A percentile compares a stretch with the other conserved stretches of the same genome.
phyloP scores from a whole-genome alignment of 2,113 vertebrate genomes.

The Gavialis gangeticus region DNA sequence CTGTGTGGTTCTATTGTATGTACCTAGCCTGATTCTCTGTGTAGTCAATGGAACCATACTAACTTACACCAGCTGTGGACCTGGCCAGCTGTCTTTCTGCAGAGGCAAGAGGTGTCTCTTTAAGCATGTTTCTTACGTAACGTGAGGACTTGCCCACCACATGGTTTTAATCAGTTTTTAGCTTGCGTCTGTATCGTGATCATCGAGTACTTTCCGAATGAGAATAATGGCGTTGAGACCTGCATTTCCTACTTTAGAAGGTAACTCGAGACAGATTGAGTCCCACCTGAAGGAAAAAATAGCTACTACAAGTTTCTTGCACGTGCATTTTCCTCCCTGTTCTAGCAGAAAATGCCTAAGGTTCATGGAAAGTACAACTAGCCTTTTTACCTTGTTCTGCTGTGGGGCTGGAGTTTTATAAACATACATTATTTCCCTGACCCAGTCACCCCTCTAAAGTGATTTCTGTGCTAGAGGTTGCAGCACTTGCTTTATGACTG shows the following conservation, averaged over 20 bases:
- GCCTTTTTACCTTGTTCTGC: neutral
- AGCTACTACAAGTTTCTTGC: neutral
- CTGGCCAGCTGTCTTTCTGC: neutral
- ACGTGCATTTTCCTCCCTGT: neutral
- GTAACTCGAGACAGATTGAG: neutral
- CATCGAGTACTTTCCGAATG: neutral
- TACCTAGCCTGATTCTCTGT: neutral
- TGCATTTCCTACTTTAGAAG: neutral
- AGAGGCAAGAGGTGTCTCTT: neutral
- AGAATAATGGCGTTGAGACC: neutral
- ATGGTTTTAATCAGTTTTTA: neutral
- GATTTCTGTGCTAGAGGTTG: neutral
- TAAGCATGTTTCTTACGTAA: neutral
- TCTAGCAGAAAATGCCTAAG: neutral
- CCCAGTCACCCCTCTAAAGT: neutral
- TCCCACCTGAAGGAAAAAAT: neutral
- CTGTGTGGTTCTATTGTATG: slow-evolving; percentile 1
- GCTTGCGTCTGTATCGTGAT: neutral
- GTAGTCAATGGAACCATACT: slow-evolving; percentile 12
- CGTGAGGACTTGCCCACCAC: neutral
- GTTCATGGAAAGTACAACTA: neutral
- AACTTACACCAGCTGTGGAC: neutral
- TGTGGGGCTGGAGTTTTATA: neutral
- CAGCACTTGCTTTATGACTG: neutral
- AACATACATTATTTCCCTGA: neutral